Evolutionary conservation across 2,113 vertebrate species (phyloP).

Genomic region (Parus major): DNA sequence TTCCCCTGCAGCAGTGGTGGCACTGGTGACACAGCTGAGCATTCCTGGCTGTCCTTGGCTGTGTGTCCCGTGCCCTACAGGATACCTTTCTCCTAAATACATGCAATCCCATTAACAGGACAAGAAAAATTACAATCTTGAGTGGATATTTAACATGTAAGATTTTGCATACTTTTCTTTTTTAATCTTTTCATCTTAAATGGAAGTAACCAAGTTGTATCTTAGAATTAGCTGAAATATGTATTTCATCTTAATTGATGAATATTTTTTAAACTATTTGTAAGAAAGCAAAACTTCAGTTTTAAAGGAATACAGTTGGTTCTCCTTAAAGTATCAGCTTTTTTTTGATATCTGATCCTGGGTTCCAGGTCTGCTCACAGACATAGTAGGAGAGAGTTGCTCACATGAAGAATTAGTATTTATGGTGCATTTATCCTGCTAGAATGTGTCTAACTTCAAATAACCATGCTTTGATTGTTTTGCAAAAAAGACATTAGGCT

Average conservation of each 20-base stretch:
- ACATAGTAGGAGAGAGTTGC: background rate
- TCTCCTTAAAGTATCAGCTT: background rate
- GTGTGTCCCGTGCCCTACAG: fast-evolving
- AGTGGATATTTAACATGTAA: background rate
- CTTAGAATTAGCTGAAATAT: background rate
- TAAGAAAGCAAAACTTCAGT: background rate
- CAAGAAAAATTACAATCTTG: background rate
- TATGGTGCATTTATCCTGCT: background rate
- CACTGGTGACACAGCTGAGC: background rate
- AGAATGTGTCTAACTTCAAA: background rate
- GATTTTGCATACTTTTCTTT: background rate
- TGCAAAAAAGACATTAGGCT: background rate
- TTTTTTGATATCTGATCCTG: background rate
- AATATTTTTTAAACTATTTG: background rate
- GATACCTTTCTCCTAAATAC: background rate
- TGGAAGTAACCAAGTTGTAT: background rate
- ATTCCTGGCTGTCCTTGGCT: background rate
- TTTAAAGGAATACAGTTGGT: background rate
- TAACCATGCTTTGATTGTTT: background rate
- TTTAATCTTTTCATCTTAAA: background rate
- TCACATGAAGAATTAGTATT: background rate
- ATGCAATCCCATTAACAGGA: background rate
- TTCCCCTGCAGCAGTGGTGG: background rate
- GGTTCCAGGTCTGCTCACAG: background rate
- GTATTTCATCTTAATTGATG: background rate